phyloP scores from a whole-genome alignment of 2,888 invertebrate genomes.

The Sinotaia quadrata region DNA sequence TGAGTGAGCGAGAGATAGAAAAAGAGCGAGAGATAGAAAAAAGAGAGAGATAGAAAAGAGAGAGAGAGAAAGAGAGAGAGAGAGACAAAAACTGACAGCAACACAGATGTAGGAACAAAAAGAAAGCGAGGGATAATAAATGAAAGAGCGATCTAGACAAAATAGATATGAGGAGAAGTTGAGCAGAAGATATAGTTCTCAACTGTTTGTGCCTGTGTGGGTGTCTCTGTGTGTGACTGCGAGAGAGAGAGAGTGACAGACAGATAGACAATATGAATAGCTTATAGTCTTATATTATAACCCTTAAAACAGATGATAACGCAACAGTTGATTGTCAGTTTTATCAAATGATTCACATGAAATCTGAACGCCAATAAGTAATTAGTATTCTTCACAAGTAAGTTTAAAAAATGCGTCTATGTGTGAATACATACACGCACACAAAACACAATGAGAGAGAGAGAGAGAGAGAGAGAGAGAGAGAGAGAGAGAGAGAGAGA shows the following conservation, averaged over 20 bases:
- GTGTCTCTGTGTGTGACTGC: not conserved
- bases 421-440: too few relatives aligned
- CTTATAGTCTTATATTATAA: too few relatives aligned
- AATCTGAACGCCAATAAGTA: too few relatives aligned
- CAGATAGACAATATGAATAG: too few relatives aligned
- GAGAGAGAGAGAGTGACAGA: constrained; percentile 7
- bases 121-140: not conserved
- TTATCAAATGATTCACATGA: too few relatives aligned
- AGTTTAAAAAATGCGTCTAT: too few relatives aligned
- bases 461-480: constrained; percentile 6
- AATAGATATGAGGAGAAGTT: too few relatives aligned
- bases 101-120: not conserved
- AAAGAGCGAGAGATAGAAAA: not conserved
- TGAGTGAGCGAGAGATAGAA: not conserved
- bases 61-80: not conserved
- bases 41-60: not conserved
- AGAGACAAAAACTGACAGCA: not conserved
- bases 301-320: too few relatives aligned
- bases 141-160: not conserved
- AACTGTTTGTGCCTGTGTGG: not conserved
- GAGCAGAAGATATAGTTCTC: not conserved
- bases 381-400: too few relatives aligned
- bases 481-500: constrained; percentile 16
- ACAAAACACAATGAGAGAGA: too few relatives aligned
- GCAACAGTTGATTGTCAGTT: too few relatives aligned